A percentile compares a stretch with the other conserved stretches of the same genome.
Conservation (phyloP, 2,113 vertebrate species). For the Scytalopus superciliaris region DNA sequence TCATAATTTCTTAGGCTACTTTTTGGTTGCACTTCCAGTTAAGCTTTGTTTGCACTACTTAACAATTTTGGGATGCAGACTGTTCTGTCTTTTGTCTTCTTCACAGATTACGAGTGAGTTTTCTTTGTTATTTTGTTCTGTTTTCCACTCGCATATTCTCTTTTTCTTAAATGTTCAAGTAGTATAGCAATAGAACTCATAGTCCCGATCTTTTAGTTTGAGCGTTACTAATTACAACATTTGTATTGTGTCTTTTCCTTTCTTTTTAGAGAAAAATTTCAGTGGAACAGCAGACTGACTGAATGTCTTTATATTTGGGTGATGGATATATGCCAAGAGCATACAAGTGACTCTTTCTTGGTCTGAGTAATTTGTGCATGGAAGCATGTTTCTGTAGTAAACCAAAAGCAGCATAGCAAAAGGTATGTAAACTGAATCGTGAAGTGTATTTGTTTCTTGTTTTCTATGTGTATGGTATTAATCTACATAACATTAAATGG, state of each 20-base stretch:
- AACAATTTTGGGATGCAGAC: background rate
- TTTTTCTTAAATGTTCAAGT: background rate
- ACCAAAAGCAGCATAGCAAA: background rate
- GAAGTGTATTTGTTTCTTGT: background rate
- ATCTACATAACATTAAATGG: background rate
- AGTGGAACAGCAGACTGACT: background rate
- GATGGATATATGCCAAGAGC: background rate
- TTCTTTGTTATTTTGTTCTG: background rate
- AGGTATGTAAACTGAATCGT: background rate
- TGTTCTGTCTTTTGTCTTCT: background rate
- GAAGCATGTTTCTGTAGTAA: background rate
- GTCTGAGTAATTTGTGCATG: background rate
- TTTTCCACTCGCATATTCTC: background rate
- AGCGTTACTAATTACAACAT: background rate
- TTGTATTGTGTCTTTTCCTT: background rate
- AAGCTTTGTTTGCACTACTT: background rate
- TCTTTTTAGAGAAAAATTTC: background rate
- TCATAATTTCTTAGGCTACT: background rate
- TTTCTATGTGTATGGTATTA: background rate
- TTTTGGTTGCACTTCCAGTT: background rate
- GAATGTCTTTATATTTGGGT: background rate
- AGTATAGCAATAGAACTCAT: background rate
- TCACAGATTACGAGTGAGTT: background rate
- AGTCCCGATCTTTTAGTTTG: background rate
- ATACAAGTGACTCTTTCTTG: background rate